Evolutionary conservation across 2,113 vertebrate species (phyloP), one percentile per base, ranked within the genome.

Genomic region (Fregata magnificens): DNA sequence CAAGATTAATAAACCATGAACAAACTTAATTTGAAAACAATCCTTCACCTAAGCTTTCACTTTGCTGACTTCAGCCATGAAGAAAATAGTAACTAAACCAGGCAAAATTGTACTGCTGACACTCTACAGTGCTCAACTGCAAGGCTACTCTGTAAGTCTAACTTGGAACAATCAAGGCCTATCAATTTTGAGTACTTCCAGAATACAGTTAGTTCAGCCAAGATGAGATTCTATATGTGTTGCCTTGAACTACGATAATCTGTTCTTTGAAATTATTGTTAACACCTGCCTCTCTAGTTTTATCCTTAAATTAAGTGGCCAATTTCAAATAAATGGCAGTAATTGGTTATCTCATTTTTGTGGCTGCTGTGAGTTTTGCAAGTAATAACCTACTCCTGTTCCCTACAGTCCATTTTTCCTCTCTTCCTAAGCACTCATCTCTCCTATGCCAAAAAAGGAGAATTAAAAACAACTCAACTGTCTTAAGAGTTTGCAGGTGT

Each of bases 251-350:
- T 49, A 40, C 0, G 3, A 40, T 74, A 56, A 63, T 66, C 52
- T 59, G 25, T 24, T 70, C 28, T 70, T 61, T 83, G 67, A 55
- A 77, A 62, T 65, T 56, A 47, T 49, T 47, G 25, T 50, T 63
- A 59, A 92, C n/a, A 67, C 20, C 13, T 47, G 29, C 36, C 72
- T 94, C 38, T 28, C 53, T 34, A 73, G 42, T 82, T 95, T 93
- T 88, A 89, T 50, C 66, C 82, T 92, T 93, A 94, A 95, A 71
- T 67, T 69, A 72, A 82, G 53, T 15, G 40, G 55, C 49, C 74
- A 94, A 95, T 88, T 52, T 87, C 87, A 83, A 97, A 95, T 70
- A 97, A 97, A 96, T 22, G 9, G 72, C 79, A 78, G 38, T 84
- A 96, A 95, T 40, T 76, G 70, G 47, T 84, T 89, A 92, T 96